A percentile compares a stretch with the other conserved stretches of the same genome.
Conservation (phyloP, 2,888 invertebrate species). For the Scaptomyza flava region DNA sequence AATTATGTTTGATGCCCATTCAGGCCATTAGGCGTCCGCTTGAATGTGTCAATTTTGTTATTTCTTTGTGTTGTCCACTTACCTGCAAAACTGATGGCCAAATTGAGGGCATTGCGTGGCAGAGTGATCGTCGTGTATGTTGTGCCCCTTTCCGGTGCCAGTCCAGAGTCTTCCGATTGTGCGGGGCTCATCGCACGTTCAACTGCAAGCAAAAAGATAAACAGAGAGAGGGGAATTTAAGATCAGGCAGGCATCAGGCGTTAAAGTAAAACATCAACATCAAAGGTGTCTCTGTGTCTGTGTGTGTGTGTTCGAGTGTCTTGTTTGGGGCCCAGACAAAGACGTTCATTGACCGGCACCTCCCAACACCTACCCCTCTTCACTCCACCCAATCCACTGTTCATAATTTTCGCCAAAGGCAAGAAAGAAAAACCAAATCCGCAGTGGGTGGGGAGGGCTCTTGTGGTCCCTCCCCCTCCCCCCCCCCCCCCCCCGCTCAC, state of each 20-base stretch:
- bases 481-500: too few relatives aligned
- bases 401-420: slow-evolving; percentile 39
- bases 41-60: too few relatives aligned
- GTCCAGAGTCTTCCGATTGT: slow-evolving; percentile 84
- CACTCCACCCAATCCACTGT: not conserved
- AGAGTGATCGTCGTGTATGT: slow-evolving; percentile 84
- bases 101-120: slow-evolving; percentile 83
- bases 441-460: not conserved
- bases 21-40: too few relatives aligned
- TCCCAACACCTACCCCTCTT: not conserved
- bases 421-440: slow-evolving; percentile 21
- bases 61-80: slow-evolving; percentile 37
- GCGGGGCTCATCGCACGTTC: slow-evolving; percentile 85
- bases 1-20: too few relatives aligned
- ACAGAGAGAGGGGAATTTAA: not conserved
- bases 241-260: slow-evolving; percentile 27
- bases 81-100: slow-evolving; percentile 84
- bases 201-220: slow-evolving; percentile 71
- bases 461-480: not conserved
- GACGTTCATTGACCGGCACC: slow-evolving; percentile 51
- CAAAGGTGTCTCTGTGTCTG: slow-evolving; percentile 53
- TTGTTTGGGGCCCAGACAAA: slow-evolving; percentile 27
- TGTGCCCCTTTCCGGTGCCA: slow-evolving; percentile 84
- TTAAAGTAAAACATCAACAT: slow-evolving; percentile 40
- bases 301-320: too few relatives aligned